Evolutionary conservation across 53 echinoderm and acorn worm species (phyloP).

Genomic region (Echinometra lucunter): DNA sequence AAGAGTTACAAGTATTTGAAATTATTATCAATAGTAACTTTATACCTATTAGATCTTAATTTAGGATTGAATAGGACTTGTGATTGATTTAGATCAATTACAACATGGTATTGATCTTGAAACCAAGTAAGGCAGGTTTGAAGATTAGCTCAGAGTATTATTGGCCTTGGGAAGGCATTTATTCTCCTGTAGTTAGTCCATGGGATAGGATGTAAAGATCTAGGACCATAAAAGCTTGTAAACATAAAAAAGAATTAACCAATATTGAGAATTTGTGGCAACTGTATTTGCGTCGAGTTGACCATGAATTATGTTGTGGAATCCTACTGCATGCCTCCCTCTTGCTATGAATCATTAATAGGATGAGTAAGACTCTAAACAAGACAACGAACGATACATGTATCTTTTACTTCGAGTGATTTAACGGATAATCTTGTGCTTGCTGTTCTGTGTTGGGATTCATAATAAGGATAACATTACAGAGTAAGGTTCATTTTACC

Average conservation of each 20-base stretch:
- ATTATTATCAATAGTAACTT: too few relatives aligned
- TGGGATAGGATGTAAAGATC: background rate
- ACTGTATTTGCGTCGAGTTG: background rate
- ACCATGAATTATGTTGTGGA: background rate
- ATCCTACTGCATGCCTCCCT: background rate
- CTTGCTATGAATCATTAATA: background rate
- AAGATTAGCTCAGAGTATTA: background rate
- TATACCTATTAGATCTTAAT: too few relatives aligned
- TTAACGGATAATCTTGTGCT: background rate
- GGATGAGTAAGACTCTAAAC: constrained; percentile 1
- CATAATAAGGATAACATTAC: background rate
- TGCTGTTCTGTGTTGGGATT: constrained; percentile 2
- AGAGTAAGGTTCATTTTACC: constrained; percentile 23
- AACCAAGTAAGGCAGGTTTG: background rate
- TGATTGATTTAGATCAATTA: too few relatives aligned
- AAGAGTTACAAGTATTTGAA: too few relatives aligned
- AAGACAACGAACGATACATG: background rate
- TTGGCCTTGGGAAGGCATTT: background rate
- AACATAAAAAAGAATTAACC: background rate
- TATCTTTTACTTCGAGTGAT: background rate
- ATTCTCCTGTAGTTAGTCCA: background rate
- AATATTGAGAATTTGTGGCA: background rate
- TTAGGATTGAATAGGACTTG: too few relatives aligned
- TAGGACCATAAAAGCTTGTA: background rate
- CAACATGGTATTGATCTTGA: background rate